Evolutionary conservation across 2,113 vertebrate species (phyloP).

Genomic region (Gavia stellata): DNA sequence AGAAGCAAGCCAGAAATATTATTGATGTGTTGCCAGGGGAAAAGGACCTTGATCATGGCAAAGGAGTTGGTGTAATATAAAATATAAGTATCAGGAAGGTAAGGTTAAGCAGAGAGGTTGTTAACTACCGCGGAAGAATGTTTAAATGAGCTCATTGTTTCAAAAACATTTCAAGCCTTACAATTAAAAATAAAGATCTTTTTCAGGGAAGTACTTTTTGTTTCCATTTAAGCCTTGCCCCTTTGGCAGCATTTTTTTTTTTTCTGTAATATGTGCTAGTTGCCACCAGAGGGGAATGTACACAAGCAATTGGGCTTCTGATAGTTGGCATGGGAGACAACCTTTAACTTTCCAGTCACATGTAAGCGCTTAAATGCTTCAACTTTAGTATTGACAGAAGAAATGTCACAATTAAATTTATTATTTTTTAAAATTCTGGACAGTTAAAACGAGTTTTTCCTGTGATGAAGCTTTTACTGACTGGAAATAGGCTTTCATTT

Average conservation of each 20-base stretch:
- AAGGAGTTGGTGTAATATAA: not conserved
- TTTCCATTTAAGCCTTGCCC: not conserved
- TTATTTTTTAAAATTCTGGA: not conserved
- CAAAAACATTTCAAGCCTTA: not conserved
- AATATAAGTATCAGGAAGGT: not conserved
- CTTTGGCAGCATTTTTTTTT: not conserved
- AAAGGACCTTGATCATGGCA: not conserved
- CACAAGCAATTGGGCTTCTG: constrained; percentile 17
- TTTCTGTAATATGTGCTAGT: not conserved
- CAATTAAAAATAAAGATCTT: not conserved
- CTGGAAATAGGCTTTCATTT: not conserved
- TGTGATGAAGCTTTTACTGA: not conserved
- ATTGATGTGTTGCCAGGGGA: not conserved
- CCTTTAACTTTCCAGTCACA: not conserved
- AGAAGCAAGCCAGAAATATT: not conserved
- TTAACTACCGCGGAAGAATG: not conserved
- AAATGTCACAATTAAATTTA: not conserved
- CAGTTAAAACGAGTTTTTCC: not conserved
- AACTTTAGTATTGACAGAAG: not conserved
- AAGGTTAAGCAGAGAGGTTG: not conserved
- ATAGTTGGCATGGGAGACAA: not conserved
- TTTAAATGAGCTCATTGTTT: not conserved
- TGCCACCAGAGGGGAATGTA: constrained; percentile 62
- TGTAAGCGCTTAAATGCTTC: not conserved
- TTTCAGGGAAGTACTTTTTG: not conserved